These are phyloP conservation scores for Euura saliciscinereae DNA, from an alignment of 1,140 invertebrate genomes.

Conservation along the genomic window DNA sequence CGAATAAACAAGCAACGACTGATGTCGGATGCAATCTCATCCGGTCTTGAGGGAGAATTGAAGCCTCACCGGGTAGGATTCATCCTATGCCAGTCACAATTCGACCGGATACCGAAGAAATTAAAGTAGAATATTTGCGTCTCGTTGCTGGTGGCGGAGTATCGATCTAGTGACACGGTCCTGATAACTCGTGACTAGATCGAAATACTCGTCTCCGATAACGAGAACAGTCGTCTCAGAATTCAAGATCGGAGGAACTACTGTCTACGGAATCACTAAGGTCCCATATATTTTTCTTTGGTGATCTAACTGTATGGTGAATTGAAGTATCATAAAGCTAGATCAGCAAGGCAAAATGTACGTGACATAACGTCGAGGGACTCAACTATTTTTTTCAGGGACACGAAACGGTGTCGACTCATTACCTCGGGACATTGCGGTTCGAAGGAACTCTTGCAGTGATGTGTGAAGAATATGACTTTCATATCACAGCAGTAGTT, in stretches of 20 bases:
- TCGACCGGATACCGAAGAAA: neutral
- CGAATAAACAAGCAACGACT: constrained; percentile 10
- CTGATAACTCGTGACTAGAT: constrained; percentile 60
- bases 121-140: constrained; percentile 3
- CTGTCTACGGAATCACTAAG: constrained; percentile 14
- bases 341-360: constrained; percentile 63
- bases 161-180: constrained; percentile 50
- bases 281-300: constrained; percentile 61
- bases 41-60: constrained; percentile 31
- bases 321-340: constrained; percentile 66
- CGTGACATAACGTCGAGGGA: constrained; percentile 35
- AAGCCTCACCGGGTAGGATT: constrained; percentile 53
- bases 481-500: constrained; percentile 67
- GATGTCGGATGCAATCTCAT: constrained; percentile 43
- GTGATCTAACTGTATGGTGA: constrained; percentile 68
- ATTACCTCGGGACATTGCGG: constrained; percentile 18
- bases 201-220: constrained; percentile 54
- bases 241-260: constrained; percentile 9
- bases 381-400: neutral
- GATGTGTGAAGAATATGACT: constrained; percentile 47
- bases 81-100: constrained; percentile 38
- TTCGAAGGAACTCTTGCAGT: constrained; percentile 61
- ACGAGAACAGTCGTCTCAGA: constrained; percentile 20
- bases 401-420: neutral
- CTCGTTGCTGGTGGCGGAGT: constrained; percentile 40